Conservation (phyloP, 2,113 vertebrate species). For the Tylochromis polylepis region DNA sequence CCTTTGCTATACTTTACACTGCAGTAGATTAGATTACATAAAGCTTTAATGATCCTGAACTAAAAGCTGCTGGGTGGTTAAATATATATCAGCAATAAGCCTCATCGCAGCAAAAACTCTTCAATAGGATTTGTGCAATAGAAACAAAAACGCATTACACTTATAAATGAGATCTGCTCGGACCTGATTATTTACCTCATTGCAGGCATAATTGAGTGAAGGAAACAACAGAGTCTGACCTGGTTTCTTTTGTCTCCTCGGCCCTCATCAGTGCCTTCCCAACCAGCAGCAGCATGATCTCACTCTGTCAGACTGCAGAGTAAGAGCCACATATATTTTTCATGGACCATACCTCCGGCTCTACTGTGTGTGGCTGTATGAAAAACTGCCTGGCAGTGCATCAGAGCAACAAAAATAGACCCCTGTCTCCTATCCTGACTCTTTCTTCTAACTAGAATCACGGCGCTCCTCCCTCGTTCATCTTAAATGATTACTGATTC, state of each 20-base stretch:
- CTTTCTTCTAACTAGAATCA: not conserved
- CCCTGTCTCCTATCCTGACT: conserved; percentile 2
- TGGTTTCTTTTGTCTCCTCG: not conserved
- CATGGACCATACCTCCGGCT: conserved; percentile 17
- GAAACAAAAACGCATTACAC: not conserved
- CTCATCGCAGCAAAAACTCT: not conserved
- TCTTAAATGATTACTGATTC: not conserved
- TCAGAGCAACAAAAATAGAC: conserved; percentile 45
- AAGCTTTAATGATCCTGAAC: conserved; percentile 35
- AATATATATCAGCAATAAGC: conserved; percentile 18
- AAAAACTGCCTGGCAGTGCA: conserved; percentile 23
- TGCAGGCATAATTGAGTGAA: not conserved
- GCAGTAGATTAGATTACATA: conserved; percentile 42
- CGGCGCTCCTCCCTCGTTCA: not conserved
- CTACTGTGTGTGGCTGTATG: conserved; percentile 3
- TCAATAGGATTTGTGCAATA: not conserved
- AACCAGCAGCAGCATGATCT: not conserved
- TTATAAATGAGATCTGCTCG: conserved; percentile 9
- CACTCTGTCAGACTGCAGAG: conserved; percentile 6
- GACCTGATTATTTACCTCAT: conserved; percentile 20
- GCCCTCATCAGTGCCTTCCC: not conserved
- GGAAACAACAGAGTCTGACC: not conserved
- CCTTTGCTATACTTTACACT: not conserved
- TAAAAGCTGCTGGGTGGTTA: conserved; percentile 26
- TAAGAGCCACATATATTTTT: conserved; percentile 53